Percentiles rank a stretch among this genome's conserved stretches.
Evolutionary conservation across 2,113 vertebrate genomes (phyloP).

Genomic region (Prunella fulvescens): DNA sequence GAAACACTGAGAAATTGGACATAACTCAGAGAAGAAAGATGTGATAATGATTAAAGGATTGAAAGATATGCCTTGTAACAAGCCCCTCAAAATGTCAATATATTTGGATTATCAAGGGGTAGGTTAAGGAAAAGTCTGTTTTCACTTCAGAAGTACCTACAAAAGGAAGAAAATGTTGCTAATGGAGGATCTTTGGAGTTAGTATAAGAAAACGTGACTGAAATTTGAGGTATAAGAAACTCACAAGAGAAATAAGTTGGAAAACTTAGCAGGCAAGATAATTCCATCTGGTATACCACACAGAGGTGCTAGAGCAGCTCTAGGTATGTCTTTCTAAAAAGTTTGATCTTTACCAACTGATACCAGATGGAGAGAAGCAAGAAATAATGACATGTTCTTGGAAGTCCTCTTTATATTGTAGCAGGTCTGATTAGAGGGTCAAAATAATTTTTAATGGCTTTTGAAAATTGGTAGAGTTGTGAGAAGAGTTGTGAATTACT

Average conservation of each 20-base stretch:
- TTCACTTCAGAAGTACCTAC: not conserved
- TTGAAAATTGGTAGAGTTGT: not conserved
- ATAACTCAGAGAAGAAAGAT: not conserved
- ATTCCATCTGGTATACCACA: not conserved
- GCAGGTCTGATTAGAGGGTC: not conserved
- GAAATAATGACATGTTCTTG: not conserved
- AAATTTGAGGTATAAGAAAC: not conserved
- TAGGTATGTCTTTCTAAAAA: not conserved
- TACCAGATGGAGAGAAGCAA: not conserved
- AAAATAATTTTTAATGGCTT: not conserved
- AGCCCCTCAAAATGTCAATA: not conserved
- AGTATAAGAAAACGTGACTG: not conserved
- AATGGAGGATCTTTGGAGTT: not conserved
- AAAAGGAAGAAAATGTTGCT: not conserved
- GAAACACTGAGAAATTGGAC: not conserved
- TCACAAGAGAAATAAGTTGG: not conserved
- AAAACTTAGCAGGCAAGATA: not conserved
- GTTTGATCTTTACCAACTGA: not conserved
- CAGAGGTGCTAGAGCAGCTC: not conserved
- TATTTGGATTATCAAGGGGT: conserved; percentile 3
- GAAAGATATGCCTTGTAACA: not conserved
- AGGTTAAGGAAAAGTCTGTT: not conserved
- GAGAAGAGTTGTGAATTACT: not conserved
- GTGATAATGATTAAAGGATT: conserved; percentile 9
- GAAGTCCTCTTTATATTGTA: not conserved